A percentile compares a stretch with the other conserved stretches of the same genome.
These are phyloP conservation scores for Hormaphis cornu DNA, from an alignment of 1,140 invertebrate species.

Conservation along the genomic window DNA sequence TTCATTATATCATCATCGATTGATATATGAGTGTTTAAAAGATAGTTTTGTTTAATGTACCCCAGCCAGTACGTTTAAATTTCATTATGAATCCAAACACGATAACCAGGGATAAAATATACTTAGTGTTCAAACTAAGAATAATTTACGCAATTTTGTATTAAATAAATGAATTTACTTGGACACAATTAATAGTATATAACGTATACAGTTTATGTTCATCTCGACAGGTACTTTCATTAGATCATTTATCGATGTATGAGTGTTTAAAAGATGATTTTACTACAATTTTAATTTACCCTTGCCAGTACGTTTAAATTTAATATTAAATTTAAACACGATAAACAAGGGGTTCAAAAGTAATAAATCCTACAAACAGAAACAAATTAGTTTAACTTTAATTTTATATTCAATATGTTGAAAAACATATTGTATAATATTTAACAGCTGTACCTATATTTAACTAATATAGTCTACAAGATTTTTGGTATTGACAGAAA, in stretches of 20 bases:
- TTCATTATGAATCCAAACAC: neutral
- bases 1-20: neutral
- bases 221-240: neutral
- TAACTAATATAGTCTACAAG: too few relatives aligned
- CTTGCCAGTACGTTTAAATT: neutral
- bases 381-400: neutral
- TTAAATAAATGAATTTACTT: too few relatives aligned
- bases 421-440: too few relatives aligned
- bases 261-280: neutral
- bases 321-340: neutral
- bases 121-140: too few relatives aligned
- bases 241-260: neutral
- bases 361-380: neutral
- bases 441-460: too few relatives aligned
- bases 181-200: too few relatives aligned
- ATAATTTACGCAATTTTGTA: too few relatives aligned
- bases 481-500: too few relatives aligned
- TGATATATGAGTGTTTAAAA: neutral
- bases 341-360: neutral
- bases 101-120: too few relatives aligned
- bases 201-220: too few relatives aligned
- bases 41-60: neutral
- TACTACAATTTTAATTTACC: neutral
- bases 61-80: neutral
- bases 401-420: neutral